Conservation (phyloP, 2,113 vertebrate genomes). For the Nematolebias whitei region DNA sequence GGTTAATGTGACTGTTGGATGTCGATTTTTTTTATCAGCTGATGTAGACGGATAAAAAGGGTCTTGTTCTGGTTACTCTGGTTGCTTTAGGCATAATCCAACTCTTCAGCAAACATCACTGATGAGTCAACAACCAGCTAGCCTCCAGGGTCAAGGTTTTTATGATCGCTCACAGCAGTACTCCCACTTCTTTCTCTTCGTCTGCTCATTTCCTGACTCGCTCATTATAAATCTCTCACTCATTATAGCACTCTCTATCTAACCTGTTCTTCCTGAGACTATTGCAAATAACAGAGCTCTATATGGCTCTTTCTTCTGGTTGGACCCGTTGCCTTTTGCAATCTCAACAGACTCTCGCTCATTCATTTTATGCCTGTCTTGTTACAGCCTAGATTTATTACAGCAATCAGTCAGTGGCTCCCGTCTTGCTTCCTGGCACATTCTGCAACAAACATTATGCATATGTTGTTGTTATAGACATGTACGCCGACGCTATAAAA, state of each 20-base stretch:
- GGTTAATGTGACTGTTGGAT: conserved; percentile 14
- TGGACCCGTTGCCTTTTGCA: conserved; percentile 27
- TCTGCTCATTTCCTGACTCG: conserved; percentile 23
- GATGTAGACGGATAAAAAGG: conserved; percentile 34
- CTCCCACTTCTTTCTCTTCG: conserved; percentile 15
- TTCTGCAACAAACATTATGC: conserved; percentile 52
- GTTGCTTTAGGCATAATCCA: conserved; percentile 40
- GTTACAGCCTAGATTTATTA: conserved; percentile 64
- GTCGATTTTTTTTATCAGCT: conserved; percentile 5
- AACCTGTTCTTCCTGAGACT: conserved; percentile 38
- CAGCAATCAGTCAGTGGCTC: conserved; percentile 56
- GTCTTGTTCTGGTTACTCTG: conserved; percentile 32
- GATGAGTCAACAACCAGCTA: conserved; percentile 68
- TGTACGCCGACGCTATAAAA: conserved; percentile 39
- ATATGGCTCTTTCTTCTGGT: conserved; percentile 25
- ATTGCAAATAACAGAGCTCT: conserved; percentile 37
- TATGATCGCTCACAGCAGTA: conserved; percentile 42
- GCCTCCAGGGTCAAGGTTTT: conserved; percentile 50
- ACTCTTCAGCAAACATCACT: conserved; percentile 54
- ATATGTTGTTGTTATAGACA: conserved; percentile 57
- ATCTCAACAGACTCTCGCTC: conserved; percentile 19
- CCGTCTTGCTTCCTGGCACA: conserved; percentile 53
- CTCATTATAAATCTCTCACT: conserved; percentile 61
- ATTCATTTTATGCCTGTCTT: conserved; percentile 47
- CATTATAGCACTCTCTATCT: conserved; percentile 53